Evolutionary conservation across 2,797 vertebrate genomes (phyloP), one percentile per base, ranked within the genome.

Genomic region (Ibycter americanus): DNA sequence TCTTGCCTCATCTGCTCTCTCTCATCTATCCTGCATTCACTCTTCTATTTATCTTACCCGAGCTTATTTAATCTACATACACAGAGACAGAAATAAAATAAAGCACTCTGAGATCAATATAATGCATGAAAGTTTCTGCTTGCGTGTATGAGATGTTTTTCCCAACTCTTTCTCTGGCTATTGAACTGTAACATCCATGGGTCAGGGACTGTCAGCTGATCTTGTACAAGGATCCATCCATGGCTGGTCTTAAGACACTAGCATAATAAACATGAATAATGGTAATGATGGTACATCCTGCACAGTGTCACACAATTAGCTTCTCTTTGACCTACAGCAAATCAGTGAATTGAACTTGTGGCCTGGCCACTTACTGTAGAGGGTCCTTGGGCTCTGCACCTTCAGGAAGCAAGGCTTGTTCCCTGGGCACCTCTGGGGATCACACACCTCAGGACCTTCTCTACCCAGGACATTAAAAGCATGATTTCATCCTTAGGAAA

Each of bases 241-340:
- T 56, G 84, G 52, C 56, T 93, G 81, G 32, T 91, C 84, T 91
- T 89, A 67, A 68, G 82, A 78, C 40, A 77, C 47, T 61, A 58
- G 59, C 23, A 74, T 13, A 31, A 71, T 92, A 93, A 95, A 89
- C 42, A 58, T 62, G 87, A 96, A 32, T 72, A 89, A 78, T 1
- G 1, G 11, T 51, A 83, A 74, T 27, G 31, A 76, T 58, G 61
- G 67, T 65, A 83, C 68, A 74, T 83, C 92, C 82, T 74, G 56
- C 26, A 62, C 8, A 34, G 59, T 31, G 44, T 52, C 89, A 85
- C 61, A 80, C 31, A 86, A 83, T 89, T 92, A 93, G 6, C 79
- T 92, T 87, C 67, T 91, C 78, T 95, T 78, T 91, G 84, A 94
- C 63, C 91, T 92, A 26, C 42, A 85, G 54, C 42, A 83, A 90